These are phyloP conservation scores for Serrognathus titanus DNA, from an alignment of 2,888 invertebrate genomes.

Conservation along the genomic window DNA sequence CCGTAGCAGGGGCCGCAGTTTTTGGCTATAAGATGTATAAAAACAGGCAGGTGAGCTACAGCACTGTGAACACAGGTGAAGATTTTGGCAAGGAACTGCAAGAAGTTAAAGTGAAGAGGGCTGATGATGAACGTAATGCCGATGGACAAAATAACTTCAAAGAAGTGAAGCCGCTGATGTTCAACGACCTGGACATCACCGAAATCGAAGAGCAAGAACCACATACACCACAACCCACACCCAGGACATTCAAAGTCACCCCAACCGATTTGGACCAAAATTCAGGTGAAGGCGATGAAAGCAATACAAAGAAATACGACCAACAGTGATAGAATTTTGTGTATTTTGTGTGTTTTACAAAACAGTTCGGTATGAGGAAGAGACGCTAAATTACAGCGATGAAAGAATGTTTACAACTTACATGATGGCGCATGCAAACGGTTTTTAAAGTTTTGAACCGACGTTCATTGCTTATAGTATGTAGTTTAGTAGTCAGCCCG, in stretches of 20 bases:
- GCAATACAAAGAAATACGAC: background rate
- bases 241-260: slow-evolving; percentile 1
- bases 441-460: no score
- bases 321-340: no score
- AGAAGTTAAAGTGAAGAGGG: slow-evolving; percentile 27
- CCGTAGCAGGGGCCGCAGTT: slow-evolving; percentile 53
- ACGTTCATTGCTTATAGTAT: no score
- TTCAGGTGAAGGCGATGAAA: background rate
- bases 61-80: slow-evolving; percentile 34
- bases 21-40: slow-evolving; percentile 59
- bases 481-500: no score
- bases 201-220: slow-evolving; percentile 1
- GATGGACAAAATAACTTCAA: slow-evolving; percentile 4
- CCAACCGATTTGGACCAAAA: background rate
- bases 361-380: slow-evolving; percentile 5
- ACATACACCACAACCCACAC: background rate
- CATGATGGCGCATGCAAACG: no score
- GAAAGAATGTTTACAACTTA: no score
- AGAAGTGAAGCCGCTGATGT: slow-evolving; percentile 42
- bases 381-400: background rate
- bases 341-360: background rate
- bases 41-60: slow-evolving; percentile 29
- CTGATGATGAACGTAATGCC: slow-evolving; percentile 17
- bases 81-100: slow-evolving; percentile 36
- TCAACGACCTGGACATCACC: slow-evolving; percentile 19